A percentile compares a stretch with the other conserved stretches of the same genome.
These are phyloP conservation scores for Philypnodon macrostomus DNA, from an alignment of 2,797 vertebrate species.

Conservation along the genomic window DNA sequence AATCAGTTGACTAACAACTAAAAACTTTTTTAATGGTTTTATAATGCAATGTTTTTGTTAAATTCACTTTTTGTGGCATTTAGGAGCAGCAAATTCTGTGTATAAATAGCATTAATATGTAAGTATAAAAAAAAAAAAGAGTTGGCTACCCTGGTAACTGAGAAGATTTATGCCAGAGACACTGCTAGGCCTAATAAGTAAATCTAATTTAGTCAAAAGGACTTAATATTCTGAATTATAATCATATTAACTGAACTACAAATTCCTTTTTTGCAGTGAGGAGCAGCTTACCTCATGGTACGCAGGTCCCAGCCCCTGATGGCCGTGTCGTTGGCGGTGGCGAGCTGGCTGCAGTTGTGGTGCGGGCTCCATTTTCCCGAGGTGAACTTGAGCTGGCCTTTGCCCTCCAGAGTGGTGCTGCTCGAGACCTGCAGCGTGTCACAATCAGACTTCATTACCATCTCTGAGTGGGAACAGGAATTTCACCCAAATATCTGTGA, in stretches of 20 bases:
- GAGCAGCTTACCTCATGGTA: slow-evolving; percentile 87
- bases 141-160: no score
- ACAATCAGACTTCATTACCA: slow-evolving; percentile 18
- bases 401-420: slow-evolving; percentile 88
- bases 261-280: no score
- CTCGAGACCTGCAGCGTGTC: slow-evolving; percentile 81
- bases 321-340: slow-evolving; percentile 90
- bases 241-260: no score
- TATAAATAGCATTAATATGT: no score
- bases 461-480: slow-evolving; percentile 8
- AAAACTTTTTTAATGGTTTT: no score
- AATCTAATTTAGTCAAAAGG: no score
- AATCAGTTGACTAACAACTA: no score
- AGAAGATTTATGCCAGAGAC: not conserved
- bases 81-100: no score
- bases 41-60: no score
- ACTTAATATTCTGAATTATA: no score
- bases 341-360: slow-evolving; percentile 93
- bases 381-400: slow-evolving; percentile 94
- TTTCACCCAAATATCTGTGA: slow-evolving; percentile 28
- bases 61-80: no score
- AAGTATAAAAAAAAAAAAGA: no score
- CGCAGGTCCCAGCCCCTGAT: slow-evolving; percentile 94
- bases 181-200: not conserved
- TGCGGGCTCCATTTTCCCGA: slow-evolving; percentile 95